Base-by-base conservation (phyloP, 2,888 invertebrate species). In the Mechanitis messenoides region DNA sequence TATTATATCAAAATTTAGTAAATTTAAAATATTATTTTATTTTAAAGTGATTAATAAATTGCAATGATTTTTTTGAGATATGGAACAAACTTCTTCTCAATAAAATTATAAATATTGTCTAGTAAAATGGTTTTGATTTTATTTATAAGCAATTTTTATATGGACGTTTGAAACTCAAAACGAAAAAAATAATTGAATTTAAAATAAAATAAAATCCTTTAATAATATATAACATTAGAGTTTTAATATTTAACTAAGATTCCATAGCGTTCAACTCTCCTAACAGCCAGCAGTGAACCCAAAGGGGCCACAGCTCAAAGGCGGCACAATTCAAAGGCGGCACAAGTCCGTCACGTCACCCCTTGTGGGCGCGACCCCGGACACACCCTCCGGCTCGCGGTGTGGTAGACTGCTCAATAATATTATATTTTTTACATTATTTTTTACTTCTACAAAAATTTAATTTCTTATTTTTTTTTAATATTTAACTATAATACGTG, bases 371-470 rank as follows among this genome's bases (percentile, higher is more conserved):
- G 73, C 75, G 76, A 70, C 79, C 73, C 66, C 80, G 78, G 84
- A 84, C 87, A 87, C 88, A 86, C 89, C 87, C 89, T 85, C 70
- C 68, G 77, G 69, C 79, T 77, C 79, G 74, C 76, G 67, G 80
- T 81, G 68, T 62, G 63, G 81, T 83, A 33, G 35, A 50, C 55
- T 46, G 56, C 53, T 46, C 63, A 56, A 55, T 58, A 58, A 65
- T 63, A 45, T 42, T 38, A 35, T 58, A 58, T 58, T 58, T 58
- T 35, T 35, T 47, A 47, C 20, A 20, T 47, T 47, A 38, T 28
- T 47, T 47, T 46, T 57, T 31, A 33, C 33, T 35, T 50, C 50
- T 45, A 12, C 31, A 45, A 31, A 42, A 12, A 50, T 33, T 20
- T 28, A 33, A 28, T 33, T 47, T 50, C 31, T 33, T 45, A 54